Base-by-base conservation (phyloP, 2,797 vertebrate genomes). In the Acanthiza pusilla region DNA sequence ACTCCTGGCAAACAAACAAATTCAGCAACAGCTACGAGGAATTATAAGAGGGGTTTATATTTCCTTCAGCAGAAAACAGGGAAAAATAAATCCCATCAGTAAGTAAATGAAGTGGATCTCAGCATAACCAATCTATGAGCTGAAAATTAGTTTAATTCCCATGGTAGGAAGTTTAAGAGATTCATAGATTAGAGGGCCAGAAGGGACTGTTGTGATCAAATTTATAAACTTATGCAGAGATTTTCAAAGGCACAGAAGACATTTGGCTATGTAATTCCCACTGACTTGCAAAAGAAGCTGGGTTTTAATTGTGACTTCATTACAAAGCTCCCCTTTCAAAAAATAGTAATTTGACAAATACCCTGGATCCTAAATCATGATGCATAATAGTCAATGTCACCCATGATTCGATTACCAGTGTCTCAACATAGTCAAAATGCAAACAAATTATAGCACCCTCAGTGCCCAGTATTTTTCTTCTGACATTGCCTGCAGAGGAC, bases 61-160 rank as follows among this genome's bases (percentile, higher is more conserved):
- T 95, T 95, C 50, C 67, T 95, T 95, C 83, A 94, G 74, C 42
- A 89, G 79, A 84, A 94, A 96, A 74, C 60, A 87, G 84, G 85
- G 91, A 88, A 96, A 95, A 96, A 96, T 94, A 96, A 97, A 96
- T 93, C 89, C 91, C 93, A 96, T 96, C 88, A 96, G 83, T 94
- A 95, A 94, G 94, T 96, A 97, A 97, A 97, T 97, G 93, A 96
- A 96, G 95, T 96, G 96, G 95, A 97, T 97, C 96, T 97, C 95
- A 96, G 93, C 68, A 62, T 96, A 96, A 96, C 95, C 91, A 94
- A 94, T 93, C 96, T 94, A 93, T 79, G 93, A 96, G 77, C 63
- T 92, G 94, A 96, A 96, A 95, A 96, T 96, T 96, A 93, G 85
- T 96, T 96, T 85, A 94, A 96, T 94, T 96, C 96, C 91, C 93